Evolutionary conservation across 2,888 invertebrate genomes (phyloP).

Genomic region (Malthinus seriepunctatus): DNA sequence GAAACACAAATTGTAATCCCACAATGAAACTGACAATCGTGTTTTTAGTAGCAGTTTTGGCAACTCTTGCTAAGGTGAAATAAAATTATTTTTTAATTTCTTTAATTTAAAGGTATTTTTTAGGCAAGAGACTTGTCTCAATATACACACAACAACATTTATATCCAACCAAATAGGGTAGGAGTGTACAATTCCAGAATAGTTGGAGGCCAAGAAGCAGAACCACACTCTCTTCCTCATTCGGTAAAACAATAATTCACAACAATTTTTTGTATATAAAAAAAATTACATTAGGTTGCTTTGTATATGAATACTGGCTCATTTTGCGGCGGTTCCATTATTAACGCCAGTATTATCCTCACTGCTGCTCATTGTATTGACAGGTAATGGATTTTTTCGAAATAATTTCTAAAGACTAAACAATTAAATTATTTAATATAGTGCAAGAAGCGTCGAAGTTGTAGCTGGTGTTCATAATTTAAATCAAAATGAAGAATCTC

Average conservation of each 20-base stretch:
- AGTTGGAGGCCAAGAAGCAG: conserved; percentile 22
- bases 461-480: conserved; percentile 41
- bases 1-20: no score
- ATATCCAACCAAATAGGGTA: background rate
- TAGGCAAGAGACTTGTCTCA: conserved; percentile 4
- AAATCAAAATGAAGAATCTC: conserved; percentile 40
- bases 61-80: no score
- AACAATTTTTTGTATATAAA: background rate
- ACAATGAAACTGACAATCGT: no score
- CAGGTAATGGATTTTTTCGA: background rate
- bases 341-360: background rate
- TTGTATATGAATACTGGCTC: background rate
- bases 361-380: conserved; percentile 16
- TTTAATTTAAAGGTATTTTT: no score
- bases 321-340: conserved; percentile 12
- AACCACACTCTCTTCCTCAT: conserved; percentile 12
- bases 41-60: no score
- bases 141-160: background rate
- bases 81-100: no score
- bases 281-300: background rate
- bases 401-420: background rate
- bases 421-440: conserved; percentile 9
- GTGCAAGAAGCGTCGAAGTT: conserved; percentile 31
- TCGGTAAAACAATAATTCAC: conserved; percentile 10
- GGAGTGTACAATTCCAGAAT: background rate